Evolutionary conservation across 2,888 invertebrate species (phyloP), one percentile per base, ranked within the genome.

Genomic region (Erpobdella octoculata): DNA sequence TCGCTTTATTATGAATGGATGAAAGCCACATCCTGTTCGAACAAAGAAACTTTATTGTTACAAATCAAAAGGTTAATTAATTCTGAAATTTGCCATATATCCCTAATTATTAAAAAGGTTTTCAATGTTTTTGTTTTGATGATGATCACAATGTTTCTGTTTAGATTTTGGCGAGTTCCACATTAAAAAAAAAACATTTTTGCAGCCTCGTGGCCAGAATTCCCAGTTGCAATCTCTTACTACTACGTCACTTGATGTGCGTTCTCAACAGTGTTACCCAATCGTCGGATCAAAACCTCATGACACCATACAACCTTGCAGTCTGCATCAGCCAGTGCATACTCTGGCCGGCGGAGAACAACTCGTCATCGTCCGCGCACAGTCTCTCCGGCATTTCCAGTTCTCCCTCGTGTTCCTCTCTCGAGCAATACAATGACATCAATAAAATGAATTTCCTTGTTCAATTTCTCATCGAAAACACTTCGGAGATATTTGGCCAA

Each of bases 401-500:
- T 53, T 53, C 53, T 53, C 28, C 53, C 21, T 53, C 53, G 5
- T 53, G 53, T 15, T 25, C 53, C n/a, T 53, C 53, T 28, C 53
- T 53, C 1, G 53, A 53, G 21, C 53, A 53, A 28, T 53, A 53
- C 53, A 53, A 53, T 15, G 53, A 53, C 53, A 53, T 53, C 28
- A 28, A 21, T 28, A 53, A 53, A 28, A 53, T n/a, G 53, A 53
- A 53, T 15, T 28, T 53, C 6, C 53, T 53, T 9, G 53, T 53
- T 53, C 53, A 53, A 53, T 53, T 53, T 28, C 53, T 53, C 53
- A 53, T 53, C 8, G 53, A 53, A 53, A 53, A 53, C 4, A 53
- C 53, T 15, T 21, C 53, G 28, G 53, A 53, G 28, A 53, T 53
- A 21, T 53, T 53, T 9, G 53, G 53, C 15, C n/a, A 21, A 3